phyloP scores from a whole-genome alignment of 2,888 invertebrate species.

The Minunthozetes semirufus region DNA sequence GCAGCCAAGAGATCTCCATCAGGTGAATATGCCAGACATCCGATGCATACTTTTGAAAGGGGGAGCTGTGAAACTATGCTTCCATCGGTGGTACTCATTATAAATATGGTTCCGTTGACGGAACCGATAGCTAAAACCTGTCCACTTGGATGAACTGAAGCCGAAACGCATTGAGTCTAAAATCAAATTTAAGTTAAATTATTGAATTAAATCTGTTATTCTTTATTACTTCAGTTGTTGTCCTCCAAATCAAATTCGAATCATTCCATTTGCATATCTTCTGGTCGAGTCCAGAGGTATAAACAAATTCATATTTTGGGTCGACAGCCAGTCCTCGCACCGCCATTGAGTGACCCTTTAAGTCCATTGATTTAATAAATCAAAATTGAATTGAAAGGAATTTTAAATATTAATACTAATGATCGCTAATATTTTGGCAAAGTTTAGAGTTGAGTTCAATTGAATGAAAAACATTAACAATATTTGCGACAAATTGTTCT shows the following conservation, averaged over 20 bases:
- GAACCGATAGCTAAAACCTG: conserved; percentile 69
- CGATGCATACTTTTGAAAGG: conserved; percentile 29
- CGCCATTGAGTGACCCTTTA: conserved; percentile 35
- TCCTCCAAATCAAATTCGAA: conserved; percentile 28
- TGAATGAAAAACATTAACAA: not conserved
- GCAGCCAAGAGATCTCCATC: conserved; percentile 35
- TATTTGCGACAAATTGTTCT: conserved; percentile 13
- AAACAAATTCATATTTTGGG: conserved; percentile 21
- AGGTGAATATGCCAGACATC: conserved; percentile 36
- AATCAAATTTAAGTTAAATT: not conserved
- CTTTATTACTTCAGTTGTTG: conserved; percentile 3
- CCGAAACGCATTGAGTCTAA: conserved; percentile 33
- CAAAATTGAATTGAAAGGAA: too few species aligned
- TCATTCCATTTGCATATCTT: conserved; percentile 37
- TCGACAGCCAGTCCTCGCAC: conserved; percentile 29
- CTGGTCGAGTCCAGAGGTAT: conserved; percentile 32
- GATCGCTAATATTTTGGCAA: not conserved
- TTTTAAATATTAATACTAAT: too few species aligned
- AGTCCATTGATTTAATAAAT: not conserved
- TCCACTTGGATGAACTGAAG: conserved; percentile 36
- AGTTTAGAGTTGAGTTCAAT: not conserved
- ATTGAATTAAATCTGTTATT: not conserved
- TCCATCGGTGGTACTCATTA: conserved; percentile 19
- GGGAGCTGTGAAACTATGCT: conserved; percentile 26
- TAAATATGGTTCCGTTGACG: conserved; percentile 74